phyloP scores from a whole-genome alignment of 2,888 invertebrate species.

The Hirtodrosophila histrioides region DNA sequence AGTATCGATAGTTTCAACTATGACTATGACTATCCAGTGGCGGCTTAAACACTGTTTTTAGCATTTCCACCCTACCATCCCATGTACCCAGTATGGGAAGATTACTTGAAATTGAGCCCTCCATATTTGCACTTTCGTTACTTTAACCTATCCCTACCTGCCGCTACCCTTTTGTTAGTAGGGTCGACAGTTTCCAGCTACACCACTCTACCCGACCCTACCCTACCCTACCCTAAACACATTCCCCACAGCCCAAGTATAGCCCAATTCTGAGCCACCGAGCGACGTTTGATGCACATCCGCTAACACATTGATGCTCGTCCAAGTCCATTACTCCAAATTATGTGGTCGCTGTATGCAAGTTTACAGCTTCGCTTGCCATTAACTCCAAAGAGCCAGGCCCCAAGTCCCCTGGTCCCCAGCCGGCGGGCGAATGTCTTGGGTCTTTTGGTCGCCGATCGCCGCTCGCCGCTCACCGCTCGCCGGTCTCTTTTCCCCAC shows the following conservation, averaged over 20 bases:
- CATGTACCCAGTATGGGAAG: too few species aligned
- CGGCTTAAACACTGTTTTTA: too few species aligned
- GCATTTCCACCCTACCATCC: too few species aligned
- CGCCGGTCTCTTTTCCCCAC: not conserved
- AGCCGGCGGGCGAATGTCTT: slow-evolving; percentile 5
- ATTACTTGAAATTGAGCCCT: too few species aligned
- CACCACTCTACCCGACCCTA: too few species aligned
- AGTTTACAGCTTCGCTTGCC: slow-evolving; percentile 55
- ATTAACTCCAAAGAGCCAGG: slow-evolving; percentile 27
- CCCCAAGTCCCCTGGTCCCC: slow-evolving; percentile 18
- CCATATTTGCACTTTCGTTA: too few species aligned
- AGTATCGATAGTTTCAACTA: too few species aligned
- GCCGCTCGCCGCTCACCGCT: not conserved
- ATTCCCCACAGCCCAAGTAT: slow-evolving; percentile 13
- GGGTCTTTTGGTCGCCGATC: slow-evolving; percentile 6
- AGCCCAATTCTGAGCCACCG: slow-evolving; percentile 48
- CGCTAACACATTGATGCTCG: slow-evolving; percentile 32
- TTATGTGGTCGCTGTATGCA: slow-evolving; percentile 61
- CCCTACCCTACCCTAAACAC: not conserved
- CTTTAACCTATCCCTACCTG: too few species aligned
- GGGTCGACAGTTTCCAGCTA: too few species aligned
- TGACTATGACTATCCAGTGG: too few species aligned
- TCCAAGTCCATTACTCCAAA: slow-evolving; percentile 62
- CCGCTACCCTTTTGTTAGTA: too few species aligned
- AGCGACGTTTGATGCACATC: slow-evolving; percentile 48